Conservation (phyloP, 2,797 vertebrate species). For the Rhinophrynus dorsalis region DNA sequence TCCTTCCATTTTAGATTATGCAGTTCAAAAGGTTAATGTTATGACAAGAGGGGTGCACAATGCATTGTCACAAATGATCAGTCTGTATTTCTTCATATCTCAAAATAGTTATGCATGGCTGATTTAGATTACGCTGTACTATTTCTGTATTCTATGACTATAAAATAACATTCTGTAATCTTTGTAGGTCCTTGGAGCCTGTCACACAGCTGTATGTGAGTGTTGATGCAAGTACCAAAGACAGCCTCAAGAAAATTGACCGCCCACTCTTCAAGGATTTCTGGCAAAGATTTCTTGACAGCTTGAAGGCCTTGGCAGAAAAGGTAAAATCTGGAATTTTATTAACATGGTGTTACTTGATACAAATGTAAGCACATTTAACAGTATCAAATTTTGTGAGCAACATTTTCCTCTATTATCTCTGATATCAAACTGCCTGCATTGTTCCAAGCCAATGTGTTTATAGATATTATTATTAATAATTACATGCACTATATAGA, state of each 20-base stretch:
- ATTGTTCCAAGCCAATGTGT: too few species aligned
- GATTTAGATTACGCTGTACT: too few species aligned
- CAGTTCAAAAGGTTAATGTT: too few species aligned
- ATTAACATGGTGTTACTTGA: constrained; percentile 13
- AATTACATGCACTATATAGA: too few species aligned
- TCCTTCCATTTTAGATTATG: too few species aligned
- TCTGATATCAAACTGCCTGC: too few species aligned
- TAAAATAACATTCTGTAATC: constrained; percentile 6
- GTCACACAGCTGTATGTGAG: constrained; percentile 96
- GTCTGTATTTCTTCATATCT: too few species aligned
- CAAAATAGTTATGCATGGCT: too few species aligned
- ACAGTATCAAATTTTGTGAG: constrained; percentile 7
- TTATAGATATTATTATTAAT: too few species aligned
- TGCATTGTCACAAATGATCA: too few species aligned
- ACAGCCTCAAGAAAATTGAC: constrained; percentile 91
- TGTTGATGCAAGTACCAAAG: constrained; percentile 91
- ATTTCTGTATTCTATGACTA: background rate
- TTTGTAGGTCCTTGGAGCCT: constrained; percentile 79
- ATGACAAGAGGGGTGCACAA: too few species aligned
- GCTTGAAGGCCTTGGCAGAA: constrained; percentile 86
- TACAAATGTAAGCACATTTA: background rate
- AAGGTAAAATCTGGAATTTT: constrained; percentile 74
- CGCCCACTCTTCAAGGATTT: constrained; percentile 95
- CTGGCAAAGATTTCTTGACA: constrained; percentile 90
- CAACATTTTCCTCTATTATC: too few species aligned